These are phyloP conservation scores for Elymnias hypermnestra DNA, from an alignment of 1,140 invertebrate genomes.

Conservation along the genomic window DNA sequence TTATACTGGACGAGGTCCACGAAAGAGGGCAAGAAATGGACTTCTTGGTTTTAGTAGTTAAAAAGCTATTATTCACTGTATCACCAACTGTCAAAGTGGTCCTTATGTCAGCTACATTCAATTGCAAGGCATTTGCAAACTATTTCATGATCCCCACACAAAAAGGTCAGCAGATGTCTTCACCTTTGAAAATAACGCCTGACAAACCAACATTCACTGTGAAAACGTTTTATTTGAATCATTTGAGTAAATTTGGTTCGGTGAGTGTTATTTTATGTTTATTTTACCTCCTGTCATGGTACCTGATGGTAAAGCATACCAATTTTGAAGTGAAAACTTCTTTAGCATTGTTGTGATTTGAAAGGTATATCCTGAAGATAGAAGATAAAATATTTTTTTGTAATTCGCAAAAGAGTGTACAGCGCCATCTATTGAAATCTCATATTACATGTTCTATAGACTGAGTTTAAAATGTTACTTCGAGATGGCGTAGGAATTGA, in stretches of 20 bases:
- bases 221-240: slow-evolving; percentile 83
- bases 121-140: slow-evolving; percentile 82
- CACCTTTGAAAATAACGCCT: slow-evolving; percentile 80
- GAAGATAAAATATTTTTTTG: too few species aligned
- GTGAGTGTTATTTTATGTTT: slow-evolving; percentile 36
- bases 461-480: too few species aligned
- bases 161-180: slow-evolving; percentile 46
- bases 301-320: too few species aligned
- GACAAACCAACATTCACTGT: slow-evolving; percentile 71
- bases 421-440: too few species aligned
- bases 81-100: slow-evolving; percentile 85
- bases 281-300: too few species aligned
- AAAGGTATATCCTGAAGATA: too few species aligned
- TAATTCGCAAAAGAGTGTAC: too few species aligned
- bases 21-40: slow-evolving; percentile 96
- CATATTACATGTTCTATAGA: too few species aligned
- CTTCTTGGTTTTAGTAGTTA: slow-evolving; percentile 91
- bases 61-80: slow-evolving; percentile 86
- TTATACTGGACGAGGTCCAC: slow-evolving; percentile 97
- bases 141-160: slow-evolving; percentile 81
- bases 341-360: too few species aligned
- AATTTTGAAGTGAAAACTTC: too few species aligned
- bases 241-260: slow-evolving; percentile 69
- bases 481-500: too few species aligned
- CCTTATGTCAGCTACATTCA: slow-evolving; percentile 93